Conservation (phyloP, 1,140 invertebrate species). For the Araneus ventricosus region DNA sequence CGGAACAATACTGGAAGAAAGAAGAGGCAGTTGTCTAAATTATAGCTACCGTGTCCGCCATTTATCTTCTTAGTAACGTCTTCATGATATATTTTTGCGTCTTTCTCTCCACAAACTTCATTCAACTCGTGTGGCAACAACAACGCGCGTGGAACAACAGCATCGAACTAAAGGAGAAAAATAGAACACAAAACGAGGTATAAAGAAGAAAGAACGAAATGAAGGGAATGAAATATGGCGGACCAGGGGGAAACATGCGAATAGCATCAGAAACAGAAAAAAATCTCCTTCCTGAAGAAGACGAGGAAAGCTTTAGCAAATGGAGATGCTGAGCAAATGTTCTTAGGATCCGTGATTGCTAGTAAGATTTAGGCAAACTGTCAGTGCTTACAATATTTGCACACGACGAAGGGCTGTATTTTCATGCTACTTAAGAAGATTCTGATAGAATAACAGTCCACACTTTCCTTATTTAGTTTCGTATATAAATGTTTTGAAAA, state of each 20-base stretch:
- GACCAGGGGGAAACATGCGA: background rate
- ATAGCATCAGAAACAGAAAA: background rate
- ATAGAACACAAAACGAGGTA: background rate
- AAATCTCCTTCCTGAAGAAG: background rate
- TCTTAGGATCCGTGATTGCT: background rate
- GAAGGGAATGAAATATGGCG: background rate
- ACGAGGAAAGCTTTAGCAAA: background rate
- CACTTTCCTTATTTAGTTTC: too few relatives aligned
- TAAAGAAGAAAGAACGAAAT: background rate
- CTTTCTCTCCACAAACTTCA: background rate
- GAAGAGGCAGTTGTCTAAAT: background rate
- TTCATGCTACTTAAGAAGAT: too few relatives aligned
- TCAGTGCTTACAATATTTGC: background rate
- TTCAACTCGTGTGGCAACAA: background rate
- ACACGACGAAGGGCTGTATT: too few relatives aligned
- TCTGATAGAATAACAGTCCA: too few relatives aligned
- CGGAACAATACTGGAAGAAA: background rate
- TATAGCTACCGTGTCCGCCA: background rate
- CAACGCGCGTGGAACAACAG: background rate
- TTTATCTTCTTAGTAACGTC: slow-evolving; percentile 4
- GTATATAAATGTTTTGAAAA: too few relatives aligned
- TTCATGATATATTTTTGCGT: background rate
- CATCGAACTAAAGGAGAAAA: background rate
- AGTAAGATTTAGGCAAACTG: background rate
- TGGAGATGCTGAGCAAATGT: background rate